phyloP scores from a whole-genome alignment of 2,888 invertebrate species.

The Pristionchus japonicus region DNA sequence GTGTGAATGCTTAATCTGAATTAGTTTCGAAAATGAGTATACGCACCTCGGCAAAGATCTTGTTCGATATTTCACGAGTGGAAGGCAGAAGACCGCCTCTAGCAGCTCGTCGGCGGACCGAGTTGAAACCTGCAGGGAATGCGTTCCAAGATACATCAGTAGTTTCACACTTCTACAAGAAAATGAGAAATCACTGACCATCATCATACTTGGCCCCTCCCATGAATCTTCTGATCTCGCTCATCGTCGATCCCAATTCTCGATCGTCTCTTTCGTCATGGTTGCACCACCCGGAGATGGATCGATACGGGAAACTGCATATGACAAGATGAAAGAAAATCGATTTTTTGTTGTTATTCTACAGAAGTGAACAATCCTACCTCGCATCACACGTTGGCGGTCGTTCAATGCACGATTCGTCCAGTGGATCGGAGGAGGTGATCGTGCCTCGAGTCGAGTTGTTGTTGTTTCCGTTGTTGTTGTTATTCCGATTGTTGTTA shows the following conservation, averaged over 20 bases:
- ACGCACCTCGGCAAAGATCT: conserved; percentile 35
- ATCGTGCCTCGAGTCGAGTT: neutral
- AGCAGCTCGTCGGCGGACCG: neutral
- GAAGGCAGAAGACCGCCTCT: conserved; percentile 14
- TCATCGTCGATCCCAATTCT: conserved; percentile 83
- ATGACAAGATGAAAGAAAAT: neutral
- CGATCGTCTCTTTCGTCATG: conserved; percentile 79
- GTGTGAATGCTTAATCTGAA: too few relatives aligned
- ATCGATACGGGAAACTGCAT: conserved; percentile 53
- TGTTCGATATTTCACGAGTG: conserved; percentile 3
- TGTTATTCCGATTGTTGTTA: neutral
- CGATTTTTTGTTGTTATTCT: neutral
- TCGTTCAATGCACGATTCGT: conserved; percentile 8
- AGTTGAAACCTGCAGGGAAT: neutral
- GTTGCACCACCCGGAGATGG: conserved; percentile 87
- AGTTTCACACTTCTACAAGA: neutral
- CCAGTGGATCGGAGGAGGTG: neutral
- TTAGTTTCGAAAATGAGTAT: too few relatives aligned
- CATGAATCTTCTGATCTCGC: conserved; percentile 86
- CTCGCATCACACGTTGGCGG: neutral
- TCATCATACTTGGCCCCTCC: conserved; percentile 83
- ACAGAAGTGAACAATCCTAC: neutral
- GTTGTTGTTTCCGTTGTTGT: neutral
- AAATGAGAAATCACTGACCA: conserved; percentile 38
- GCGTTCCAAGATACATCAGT: neutral